phyloP scores from a whole-genome alignment of 1,140 invertebrate species.

The Drepana arcuata region DNA sequence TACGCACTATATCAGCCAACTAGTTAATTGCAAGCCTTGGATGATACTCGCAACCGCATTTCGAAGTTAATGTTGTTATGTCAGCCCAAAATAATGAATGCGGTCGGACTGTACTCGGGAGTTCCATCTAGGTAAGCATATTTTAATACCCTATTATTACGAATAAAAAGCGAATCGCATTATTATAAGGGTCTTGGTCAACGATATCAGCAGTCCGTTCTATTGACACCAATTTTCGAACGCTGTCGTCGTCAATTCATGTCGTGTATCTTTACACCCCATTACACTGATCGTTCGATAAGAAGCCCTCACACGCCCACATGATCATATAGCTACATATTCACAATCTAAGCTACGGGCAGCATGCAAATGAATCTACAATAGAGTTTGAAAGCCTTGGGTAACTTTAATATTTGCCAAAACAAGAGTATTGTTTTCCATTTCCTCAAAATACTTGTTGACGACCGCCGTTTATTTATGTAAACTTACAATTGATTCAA shows the following conservation, averaged over 20 bases:
- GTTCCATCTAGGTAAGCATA: conserved; percentile 4
- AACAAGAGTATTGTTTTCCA: too few species aligned
- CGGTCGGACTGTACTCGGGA: conserved; percentile 18
- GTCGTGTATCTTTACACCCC: conserved; percentile 13
- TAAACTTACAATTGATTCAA: conserved; percentile 1
- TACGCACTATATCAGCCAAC: conserved; percentile 47
- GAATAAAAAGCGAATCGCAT: too few species aligned
- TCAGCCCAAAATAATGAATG: conserved; percentile 44
- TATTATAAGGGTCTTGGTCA: too few species aligned
- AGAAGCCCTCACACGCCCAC: conserved; percentile 8
- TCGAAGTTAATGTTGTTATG: conserved; percentile 53
- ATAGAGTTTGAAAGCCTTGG: too few species aligned
- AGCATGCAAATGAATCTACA: too few species aligned
- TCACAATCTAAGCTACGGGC: too few species aligned
- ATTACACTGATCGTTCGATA: conserved; percentile 15
- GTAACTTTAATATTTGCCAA: too few species aligned
- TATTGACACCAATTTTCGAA: too few species aligned
- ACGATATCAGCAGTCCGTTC: too few species aligned
- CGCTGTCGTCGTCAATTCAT: too few species aligned
- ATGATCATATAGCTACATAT: neutral
- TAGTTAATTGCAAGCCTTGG: conserved; percentile 55
- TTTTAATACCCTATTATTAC: conserved; percentile 13
- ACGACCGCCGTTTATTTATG: conserved; percentile 2
- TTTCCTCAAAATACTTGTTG: too few species aligned
- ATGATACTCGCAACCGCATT: conserved; percentile 55